Evolutionary conservation across 2,888 invertebrate species (phyloP).

Genomic region (Papilio protenor): DNA sequence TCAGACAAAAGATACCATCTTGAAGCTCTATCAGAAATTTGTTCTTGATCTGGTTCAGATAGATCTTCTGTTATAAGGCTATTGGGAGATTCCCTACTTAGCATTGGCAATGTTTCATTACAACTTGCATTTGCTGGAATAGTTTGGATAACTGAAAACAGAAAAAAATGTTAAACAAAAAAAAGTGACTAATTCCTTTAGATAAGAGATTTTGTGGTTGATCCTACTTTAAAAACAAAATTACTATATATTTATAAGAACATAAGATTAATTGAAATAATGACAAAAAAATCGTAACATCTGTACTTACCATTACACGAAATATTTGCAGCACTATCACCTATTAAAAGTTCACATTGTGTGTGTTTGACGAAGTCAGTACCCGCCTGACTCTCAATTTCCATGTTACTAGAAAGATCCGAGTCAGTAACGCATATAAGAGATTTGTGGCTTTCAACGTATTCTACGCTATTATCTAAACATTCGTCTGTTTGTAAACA

Average conservation of each 20-base stretch:
- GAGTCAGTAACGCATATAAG: conserved; percentile 61
- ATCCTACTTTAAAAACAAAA: background rate
- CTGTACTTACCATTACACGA: conserved; percentile 40
- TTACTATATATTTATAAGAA: background rate
- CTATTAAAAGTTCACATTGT: background rate
- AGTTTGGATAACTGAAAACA: conserved; percentile 19
- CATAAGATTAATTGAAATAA: background rate
- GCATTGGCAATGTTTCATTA: conserved; percentile 50
- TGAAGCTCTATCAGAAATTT: conserved; percentile 44
- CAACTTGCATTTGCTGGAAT: background rate
- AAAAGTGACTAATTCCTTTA: background rate
- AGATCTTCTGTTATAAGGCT: conserved; percentile 76
- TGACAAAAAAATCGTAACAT: background rate
- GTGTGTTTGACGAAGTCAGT: background rate
- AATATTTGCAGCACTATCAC: conserved; percentile 45
- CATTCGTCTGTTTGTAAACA: conserved; percentile 73
- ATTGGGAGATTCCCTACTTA: conserved; percentile 52
- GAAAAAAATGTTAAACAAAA: background rate
- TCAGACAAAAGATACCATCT: conserved; percentile 75
- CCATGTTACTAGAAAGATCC: conserved; percentile 45
- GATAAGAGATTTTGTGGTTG: background rate
- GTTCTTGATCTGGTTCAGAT: conserved; percentile 56
- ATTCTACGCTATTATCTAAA: conserved; percentile 65
- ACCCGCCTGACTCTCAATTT: background rate
- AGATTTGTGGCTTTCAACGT: conserved; percentile 62